phyloP scores from a whole-genome alignment of 2,888 invertebrate genomes.

The Criorhina ranunculi region DNA sequence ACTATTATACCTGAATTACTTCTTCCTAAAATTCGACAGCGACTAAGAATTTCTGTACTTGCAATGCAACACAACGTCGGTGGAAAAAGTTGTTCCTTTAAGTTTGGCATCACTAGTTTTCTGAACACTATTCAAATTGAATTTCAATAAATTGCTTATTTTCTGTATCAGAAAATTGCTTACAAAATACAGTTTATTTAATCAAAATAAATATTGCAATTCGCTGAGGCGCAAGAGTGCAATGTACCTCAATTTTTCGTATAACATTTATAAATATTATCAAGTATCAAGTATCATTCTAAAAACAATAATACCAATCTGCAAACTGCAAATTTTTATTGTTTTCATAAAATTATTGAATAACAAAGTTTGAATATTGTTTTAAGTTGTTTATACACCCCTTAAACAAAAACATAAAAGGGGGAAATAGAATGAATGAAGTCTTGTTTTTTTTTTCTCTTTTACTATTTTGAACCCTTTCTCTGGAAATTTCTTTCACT shows the following conservation, averaged over 20 bases:
- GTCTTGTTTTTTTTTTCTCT: constrained; percentile 1
- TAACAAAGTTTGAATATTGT: constrained; percentile 76
- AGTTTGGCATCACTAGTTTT: not conserved
- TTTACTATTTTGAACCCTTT: constrained; percentile 58
- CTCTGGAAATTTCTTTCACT: not conserved
- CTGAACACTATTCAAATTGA: not conserved
- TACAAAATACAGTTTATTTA: constrained; percentile 50
- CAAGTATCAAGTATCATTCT: constrained; percentile 32
- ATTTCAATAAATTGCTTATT: not conserved
- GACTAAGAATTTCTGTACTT: no score
- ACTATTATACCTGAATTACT: no score
- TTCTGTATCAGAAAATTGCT: constrained; percentile 14
- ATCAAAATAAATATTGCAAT: constrained; percentile 51
- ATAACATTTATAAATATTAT: constrained; percentile 28
- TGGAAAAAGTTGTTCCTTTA: no score
- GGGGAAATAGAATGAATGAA: constrained; percentile 44
- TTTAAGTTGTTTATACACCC: constrained; percentile 72
- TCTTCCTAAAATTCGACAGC: no score
- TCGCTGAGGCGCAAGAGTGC: constrained; percentile 51
- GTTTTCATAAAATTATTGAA: constrained; percentile 74
- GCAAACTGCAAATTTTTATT: constrained; percentile 63
- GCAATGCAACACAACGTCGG: not conserved
- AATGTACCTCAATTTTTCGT: constrained; percentile 3
- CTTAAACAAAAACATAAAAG: constrained; percentile 57
- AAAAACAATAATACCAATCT: constrained; percentile 47